phyloP scores from a whole-genome alignment of 2,888 invertebrate genomes.

The Ennomos erosarius region DNA sequence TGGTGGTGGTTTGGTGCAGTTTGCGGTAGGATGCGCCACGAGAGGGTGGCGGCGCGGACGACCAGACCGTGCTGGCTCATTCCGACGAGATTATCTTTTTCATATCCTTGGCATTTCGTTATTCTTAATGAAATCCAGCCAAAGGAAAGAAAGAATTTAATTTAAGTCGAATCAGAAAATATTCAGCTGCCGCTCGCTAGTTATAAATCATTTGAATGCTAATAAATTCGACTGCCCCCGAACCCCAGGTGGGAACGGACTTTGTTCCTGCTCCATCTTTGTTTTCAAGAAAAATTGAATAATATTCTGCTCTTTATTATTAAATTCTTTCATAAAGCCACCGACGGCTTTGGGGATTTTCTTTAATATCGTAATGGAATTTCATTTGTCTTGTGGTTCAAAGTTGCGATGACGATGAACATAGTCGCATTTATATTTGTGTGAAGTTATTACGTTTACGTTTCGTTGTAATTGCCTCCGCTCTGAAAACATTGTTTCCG shows the following conservation, averaged over 20 bases:
- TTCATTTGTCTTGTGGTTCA: constrained; percentile 72
- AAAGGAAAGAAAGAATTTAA: constrained; percentile 85
- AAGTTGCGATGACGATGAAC: constrained; percentile 53
- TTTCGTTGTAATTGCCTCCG: constrained; percentile 47
- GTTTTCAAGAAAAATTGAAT: constrained; percentile 79
- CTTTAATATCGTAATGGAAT: constrained; percentile 80
- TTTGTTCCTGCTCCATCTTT: constrained; percentile 79
- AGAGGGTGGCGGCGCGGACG: constrained; percentile 19
- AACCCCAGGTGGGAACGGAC: constrained; percentile 79
- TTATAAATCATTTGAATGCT: constrained; percentile 86
- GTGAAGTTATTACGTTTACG: constrained; percentile 42
- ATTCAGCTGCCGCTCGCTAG: constrained; percentile 83
- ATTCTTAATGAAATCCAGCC: constrained; percentile 82
- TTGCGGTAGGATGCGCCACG: constrained; percentile 29
- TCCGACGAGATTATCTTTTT: constrained; percentile 74
- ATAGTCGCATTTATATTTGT: constrained; percentile 53
- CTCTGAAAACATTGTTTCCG: constrained; percentile 39
- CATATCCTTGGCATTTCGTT: constrained; percentile 77
- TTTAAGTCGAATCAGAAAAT: constrained; percentile 84
- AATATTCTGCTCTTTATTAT: constrained; percentile 80
- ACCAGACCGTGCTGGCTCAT: constrained; percentile 32
- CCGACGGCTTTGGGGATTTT: constrained; percentile 73
- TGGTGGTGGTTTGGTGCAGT: constrained; percentile 9
- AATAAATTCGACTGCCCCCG: constrained; percentile 82
- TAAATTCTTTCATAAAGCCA: constrained; percentile 81